These are phyloP conservation scores for Euplagia quadripunctaria DNA, from an alignment of 2,888 invertebrate genomes.

Conservation along the genomic window DNA sequence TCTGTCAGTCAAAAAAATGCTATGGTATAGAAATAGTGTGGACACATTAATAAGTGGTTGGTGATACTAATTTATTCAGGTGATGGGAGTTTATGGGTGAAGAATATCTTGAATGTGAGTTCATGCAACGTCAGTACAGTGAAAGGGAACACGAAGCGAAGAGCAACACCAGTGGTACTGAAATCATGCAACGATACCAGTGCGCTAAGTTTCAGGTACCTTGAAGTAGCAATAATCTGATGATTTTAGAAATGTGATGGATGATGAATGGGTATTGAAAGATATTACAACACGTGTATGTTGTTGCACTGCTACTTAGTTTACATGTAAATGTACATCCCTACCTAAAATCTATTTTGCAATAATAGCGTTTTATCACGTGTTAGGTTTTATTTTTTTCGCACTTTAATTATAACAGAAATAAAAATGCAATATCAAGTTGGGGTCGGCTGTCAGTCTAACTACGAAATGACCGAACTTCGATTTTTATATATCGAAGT, in stretches of 20 bases:
- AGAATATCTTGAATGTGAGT: conserved; percentile 67
- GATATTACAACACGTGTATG: not conserved
- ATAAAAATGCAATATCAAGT: no score
- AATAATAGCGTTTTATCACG: no score
- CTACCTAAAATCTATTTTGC: no score
- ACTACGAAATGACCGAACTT: no score
- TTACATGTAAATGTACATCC: no score
- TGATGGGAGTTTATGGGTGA: conserved; percentile 69
- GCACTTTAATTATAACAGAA: no score
- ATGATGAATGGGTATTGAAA: not conserved
- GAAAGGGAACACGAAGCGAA: conserved; percentile 18
- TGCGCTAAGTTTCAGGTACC: conserved; percentile 32
- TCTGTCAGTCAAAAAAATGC: no score
- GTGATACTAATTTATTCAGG: conserved; percentile 45
- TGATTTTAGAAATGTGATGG: not conserved
- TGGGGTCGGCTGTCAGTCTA: no score
- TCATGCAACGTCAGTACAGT: conserved; percentile 57
- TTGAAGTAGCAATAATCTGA: not conserved
- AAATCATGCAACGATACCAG: not conserved
- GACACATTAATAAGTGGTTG: not conserved
- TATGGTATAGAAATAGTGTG: not conserved
- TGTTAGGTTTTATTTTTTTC: no score
- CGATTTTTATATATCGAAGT: no score
- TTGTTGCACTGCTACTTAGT: not conserved
- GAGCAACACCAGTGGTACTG: not conserved